These are phyloP conservation scores for Hippoglossus stenolepis DNA, from an alignment of 2,113 vertebrate species.

Conservation along the genomic window DNA sequence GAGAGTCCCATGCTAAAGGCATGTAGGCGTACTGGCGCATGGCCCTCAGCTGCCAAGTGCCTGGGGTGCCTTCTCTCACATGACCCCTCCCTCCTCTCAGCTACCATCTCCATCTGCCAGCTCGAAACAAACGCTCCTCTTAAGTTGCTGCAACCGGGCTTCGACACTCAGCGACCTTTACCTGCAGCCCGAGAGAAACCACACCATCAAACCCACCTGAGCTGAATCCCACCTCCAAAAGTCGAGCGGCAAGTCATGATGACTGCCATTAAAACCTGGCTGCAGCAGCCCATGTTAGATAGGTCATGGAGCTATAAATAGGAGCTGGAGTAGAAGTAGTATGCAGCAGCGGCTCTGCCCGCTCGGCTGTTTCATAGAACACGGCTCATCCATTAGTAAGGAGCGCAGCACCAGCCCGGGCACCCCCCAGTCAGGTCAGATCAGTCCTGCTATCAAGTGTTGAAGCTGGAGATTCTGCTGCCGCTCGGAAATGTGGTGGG, in stretches of 20 bases:
- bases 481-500: slow-evolving; percentile 16
- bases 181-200: slow-evolving; percentile 31
- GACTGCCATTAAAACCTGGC: slow-evolving; percentile 34
- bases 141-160: slow-evolving; percentile 21
- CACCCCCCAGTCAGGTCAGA: slow-evolving; percentile 47
- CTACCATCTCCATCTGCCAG: slow-evolving; percentile 61
- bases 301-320: slow-evolving; percentile 74
- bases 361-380: slow-evolving; percentile 41
- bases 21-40: slow-evolving; percentile 72
- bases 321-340: slow-evolving; percentile 43
- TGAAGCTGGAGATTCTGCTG: slow-evolving; percentile 24
- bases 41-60: slow-evolving; percentile 80
- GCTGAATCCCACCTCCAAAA: slow-evolving; percentile 3
- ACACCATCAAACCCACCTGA: neutral
- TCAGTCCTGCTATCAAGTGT: slow-evolving; percentile 43
- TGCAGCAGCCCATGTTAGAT: slow-evolving; percentile 60
- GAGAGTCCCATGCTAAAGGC: slow-evolving; percentile 83
- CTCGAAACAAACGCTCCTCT: slow-evolving; percentile 42
- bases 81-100: slow-evolving; percentile 55
- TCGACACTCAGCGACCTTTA: slow-evolving; percentile 11
- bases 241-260: slow-evolving; percentile 1
- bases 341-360: slow-evolving; percentile 32
- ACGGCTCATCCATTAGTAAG: slow-evolving; percentile 64
- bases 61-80: slow-evolving; percentile 71
- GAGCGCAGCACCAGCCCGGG: neutral